Base-by-base conservation (phyloP, 2,113 vertebrate species). In the Stomatorhinus ivindoensis region DNA sequence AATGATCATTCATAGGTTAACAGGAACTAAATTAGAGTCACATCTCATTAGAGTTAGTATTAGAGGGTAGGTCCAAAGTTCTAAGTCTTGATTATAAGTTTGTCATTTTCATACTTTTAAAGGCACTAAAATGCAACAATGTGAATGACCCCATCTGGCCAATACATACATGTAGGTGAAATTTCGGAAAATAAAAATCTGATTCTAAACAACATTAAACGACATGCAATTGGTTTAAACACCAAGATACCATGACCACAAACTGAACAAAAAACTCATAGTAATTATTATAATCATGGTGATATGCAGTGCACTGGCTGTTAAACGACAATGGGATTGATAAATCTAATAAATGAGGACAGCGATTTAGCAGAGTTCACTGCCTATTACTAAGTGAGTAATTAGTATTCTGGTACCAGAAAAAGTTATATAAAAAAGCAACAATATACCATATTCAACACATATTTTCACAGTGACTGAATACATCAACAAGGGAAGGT, bases 331-430 rank as follows among this genome's bases (percentile, higher is more conserved):
- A 84, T 84, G 82, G 44, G 11, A 84, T 21, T 39, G 82, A 84
- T 84, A 84, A 46, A 84, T 9, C 24, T 46, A 84, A 84, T 84
- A 44, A 84, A 42, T 84, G 82, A 84, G 27, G 44, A 84, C 82
- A 84, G 24, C 44, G 8, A 84, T 84, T 47, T 84, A 84, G 42
- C 80, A 83, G 80, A 84, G 44, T 47, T 84, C 44, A 84, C 19
- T 84, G 82, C 21, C 44, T 84, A 8, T 84, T 84, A 84, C 82
- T 84, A 84, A 84, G 73, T 80, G 73, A 80, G 82, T 47, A 44
- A 88, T 88, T n/a, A 88, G 42, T 10, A 24, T 44, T 55, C 53
- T 87, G 17, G 39, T 61, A 58, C 31, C 2, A 10, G 11, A 21
- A 24, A 88, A 46, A 69, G n/a, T 88, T 15, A 27, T 42, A 10